Conservation (phyloP, 2,888 invertebrate genomes). For the Scaptomyza cyrtandrae region DNA sequence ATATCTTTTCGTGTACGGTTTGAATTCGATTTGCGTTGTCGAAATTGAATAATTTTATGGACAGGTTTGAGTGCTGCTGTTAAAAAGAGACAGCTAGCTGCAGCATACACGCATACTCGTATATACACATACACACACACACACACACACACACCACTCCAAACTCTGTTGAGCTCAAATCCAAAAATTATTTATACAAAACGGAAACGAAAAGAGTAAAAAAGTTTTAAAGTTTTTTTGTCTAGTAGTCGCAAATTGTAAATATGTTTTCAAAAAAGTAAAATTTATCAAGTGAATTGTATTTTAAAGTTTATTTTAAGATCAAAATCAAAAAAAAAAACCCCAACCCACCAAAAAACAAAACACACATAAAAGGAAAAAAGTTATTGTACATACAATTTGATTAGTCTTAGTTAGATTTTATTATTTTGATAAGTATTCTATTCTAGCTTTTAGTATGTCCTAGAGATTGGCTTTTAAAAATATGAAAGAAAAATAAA, state of each 20-base stretch:
- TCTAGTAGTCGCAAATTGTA: slow-evolving; percentile 52
- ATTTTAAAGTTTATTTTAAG: slow-evolving; percentile 19
- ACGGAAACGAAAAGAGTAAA: slow-evolving; percentile 20
- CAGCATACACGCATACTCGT: slow-evolving; percentile 35
- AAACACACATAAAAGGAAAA: slow-evolving; percentile 5
- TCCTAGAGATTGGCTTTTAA: slow-evolving; percentile 59
- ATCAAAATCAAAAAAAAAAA: slow-evolving; percentile 18
- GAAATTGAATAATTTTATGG: slow-evolving; percentile 65
- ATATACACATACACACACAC: slow-evolving; percentile 31
- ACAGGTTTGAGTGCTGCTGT: slow-evolving; percentile 53
- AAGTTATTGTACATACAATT: slow-evolving; percentile 60
- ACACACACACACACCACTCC: slow-evolving; percentile 30
- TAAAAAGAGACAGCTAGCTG: slow-evolving; percentile 58
- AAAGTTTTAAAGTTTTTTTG: slow-evolving; percentile 31
- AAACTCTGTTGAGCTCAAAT: slow-evolving; percentile 67
- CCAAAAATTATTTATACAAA: slow-evolving; percentile 70
- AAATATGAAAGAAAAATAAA: slow-evolving; percentile 52
- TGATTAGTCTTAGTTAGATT: slow-evolving; percentile 60
- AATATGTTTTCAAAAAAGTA: slow-evolving; percentile 43
- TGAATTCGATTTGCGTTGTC: slow-evolving; percentile 61
- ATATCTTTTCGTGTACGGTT: slow-evolving; percentile 54
- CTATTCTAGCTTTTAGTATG: slow-evolving; percentile 54
- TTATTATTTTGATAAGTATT: slow-evolving; percentile 52
- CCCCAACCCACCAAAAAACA: slow-evolving; percentile 55
- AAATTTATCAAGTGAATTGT: slow-evolving; percentile 24